Evolutionary conservation across 2,888 invertebrate genomes (phyloP).

Genomic region (Periphyllus acericola): DNA sequence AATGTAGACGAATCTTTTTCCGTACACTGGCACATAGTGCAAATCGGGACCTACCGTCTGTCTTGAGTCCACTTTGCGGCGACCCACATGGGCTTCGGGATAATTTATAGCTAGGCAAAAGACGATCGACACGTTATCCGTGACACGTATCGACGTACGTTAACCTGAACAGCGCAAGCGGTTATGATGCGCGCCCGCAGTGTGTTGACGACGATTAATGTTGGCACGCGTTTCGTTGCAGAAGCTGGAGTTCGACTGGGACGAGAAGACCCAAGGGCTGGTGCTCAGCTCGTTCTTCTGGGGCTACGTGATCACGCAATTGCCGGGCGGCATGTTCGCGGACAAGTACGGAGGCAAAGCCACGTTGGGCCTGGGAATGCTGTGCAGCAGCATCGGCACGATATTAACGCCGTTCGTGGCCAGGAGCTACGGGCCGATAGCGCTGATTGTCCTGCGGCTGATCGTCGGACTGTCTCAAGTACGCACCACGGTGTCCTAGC

Average conservation of each 20-base stretch:
- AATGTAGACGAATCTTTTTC: too few relatives aligned
- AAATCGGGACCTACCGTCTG: too few relatives aligned
- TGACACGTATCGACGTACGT: too few relatives aligned
- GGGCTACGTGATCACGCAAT: conserved; percentile 69
- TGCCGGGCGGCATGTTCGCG: conserved; percentile 69
- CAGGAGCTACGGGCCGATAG: conserved; percentile 66
- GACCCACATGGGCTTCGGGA: too few relatives aligned
- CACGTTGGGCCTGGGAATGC: conserved; percentile 68
- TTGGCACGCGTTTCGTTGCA: conserved; percentile 62
- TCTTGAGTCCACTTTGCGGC: too few relatives aligned
- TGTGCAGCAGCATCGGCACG: conserved; percentile 68
- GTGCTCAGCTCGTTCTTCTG: conserved; percentile 69
- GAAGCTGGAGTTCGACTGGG: conserved; percentile 75
- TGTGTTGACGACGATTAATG: too few relatives aligned
- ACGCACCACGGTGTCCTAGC: too few relatives aligned
- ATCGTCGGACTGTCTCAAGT: conserved; percentile 70
- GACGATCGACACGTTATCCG: too few relatives aligned
- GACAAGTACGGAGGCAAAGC: conserved; percentile 68
- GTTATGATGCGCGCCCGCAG: too few relatives aligned
- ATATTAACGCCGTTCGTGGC: conserved; percentile 68
- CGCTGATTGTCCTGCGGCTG: conserved; percentile 68
- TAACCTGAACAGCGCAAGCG: too few relatives aligned
- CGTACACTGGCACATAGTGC: too few relatives aligned
- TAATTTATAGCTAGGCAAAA: too few relatives aligned
- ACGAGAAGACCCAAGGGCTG: conserved; percentile 70